Evolutionary conservation across 2,888 invertebrate species (phyloP), one percentile per base, ranked within the genome.

Genomic region (Diadegma fenestrale): DNA sequence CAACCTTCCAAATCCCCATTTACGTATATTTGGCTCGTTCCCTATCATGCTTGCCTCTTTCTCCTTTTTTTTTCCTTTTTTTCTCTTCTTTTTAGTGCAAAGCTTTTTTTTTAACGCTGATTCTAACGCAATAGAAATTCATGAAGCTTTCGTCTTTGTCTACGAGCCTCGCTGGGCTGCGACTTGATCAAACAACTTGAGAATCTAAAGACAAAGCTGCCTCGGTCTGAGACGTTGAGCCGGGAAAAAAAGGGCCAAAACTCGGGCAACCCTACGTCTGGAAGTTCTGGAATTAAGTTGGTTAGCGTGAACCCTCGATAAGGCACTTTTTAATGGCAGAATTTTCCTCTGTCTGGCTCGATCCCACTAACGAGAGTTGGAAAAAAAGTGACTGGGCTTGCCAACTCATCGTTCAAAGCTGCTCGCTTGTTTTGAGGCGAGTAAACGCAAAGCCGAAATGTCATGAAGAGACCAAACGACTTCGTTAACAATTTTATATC

Each of bases 1-100:
- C 79, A 73, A 45, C 80, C 63, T 81, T 83, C 63, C 4, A 82
- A 75, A 82, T 82, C 76, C 84, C 82, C 82, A 81, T 86, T 85
- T 84, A 85, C 77, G 80, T 83, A 61, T 73, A 75, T 48, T 83
- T 66, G 51, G 58, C 58, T 69, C 64, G 41, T 58, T 58, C 26
- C 58, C 58, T 58, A 58, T 58, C 58, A 26, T 26, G 14, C 58
- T 26, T 26, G 10, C 26, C 26, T 14, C 8, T 12, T 26, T 6
- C 5, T 12, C 6, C 8, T 6, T 48, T 33, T 58, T 71, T 54
- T 80, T 72, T 64, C 33, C 61, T 30, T 4, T 61, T 64, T 69
- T 75, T 51, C 78, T 66, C 8, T 26, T 33, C 43, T 48, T 69
- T 43, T 45, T 33, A 22, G 37, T 45, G 45, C 48, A 45, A 48